Evolutionary conservation across 2,797 vertebrate genomes (phyloP).

Genomic region (Rhabdophis nuchalis): DNA sequence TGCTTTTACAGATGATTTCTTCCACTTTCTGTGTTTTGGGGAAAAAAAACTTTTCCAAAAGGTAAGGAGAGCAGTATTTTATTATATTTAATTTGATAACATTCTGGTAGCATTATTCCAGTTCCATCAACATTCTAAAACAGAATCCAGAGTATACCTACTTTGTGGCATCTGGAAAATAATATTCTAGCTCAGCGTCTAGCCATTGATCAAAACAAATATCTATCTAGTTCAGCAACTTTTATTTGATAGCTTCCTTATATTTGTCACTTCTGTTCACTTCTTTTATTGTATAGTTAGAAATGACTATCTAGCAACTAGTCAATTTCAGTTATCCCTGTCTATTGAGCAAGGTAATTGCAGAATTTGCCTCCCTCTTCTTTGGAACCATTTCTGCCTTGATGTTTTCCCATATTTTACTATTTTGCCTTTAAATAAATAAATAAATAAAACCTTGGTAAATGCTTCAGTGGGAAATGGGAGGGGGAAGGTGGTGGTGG

Average conservation of each 20-base stretch:
- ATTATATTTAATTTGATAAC: neutral
- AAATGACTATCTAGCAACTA: neutral
- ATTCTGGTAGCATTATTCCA: neutral
- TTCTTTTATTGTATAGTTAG: neutral
- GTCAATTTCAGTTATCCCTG: neutral
- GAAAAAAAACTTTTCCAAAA: neutral
- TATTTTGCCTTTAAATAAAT: neutral
- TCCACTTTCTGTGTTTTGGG: neutral
- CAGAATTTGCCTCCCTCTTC: neutral
- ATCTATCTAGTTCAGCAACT: neutral
- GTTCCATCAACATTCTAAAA: neutral
- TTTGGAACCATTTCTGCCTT: neutral
- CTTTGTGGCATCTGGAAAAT: neutral
- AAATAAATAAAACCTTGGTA: neutral
- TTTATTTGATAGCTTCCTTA: neutral
- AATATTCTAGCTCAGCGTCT: neutral
- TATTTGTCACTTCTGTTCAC: neutral
- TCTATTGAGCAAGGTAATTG: neutral
- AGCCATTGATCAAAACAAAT: neutral
- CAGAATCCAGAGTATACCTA: neutral
- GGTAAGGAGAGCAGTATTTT: neutral
- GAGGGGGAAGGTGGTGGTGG: neutral
- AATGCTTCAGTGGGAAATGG: neutral
- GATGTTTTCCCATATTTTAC: neutral
- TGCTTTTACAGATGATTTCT: neutral